Conservation (phyloP, 2,113 vertebrate species). For the Neolamprologus variostigma region DNA sequence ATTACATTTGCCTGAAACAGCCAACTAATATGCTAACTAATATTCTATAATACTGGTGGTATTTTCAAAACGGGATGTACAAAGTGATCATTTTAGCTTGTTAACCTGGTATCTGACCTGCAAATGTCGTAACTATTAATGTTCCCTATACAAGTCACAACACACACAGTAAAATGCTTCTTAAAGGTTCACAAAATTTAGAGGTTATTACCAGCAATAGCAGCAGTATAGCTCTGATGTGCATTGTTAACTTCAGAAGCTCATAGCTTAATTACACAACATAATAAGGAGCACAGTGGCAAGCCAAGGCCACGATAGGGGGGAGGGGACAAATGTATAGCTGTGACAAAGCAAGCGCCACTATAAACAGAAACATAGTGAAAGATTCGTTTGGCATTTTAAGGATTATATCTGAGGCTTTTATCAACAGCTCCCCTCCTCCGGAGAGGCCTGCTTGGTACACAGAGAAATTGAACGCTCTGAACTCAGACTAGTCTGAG, state of each 20-base stretch:
- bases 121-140: background rate
- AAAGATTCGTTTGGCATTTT: conserved; percentile 5
- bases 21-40: background rate
- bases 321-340: background rate
- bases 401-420: conserved; percentile 17
- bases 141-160: background rate
- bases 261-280: background rate
- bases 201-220: background rate
- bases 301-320: background rate
- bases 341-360: background rate
- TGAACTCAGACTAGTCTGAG: background rate
- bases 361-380: background rate
- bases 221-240: background rate
- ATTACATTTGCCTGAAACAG: background rate
- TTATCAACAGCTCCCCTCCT: background rate
- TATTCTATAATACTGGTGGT: background rate
- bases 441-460: background rate
- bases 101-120: background rate
- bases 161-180: background rate
- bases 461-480: background rate
- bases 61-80: background rate
- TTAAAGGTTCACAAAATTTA: background rate
- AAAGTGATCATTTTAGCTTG: background rate
- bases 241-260: background rate
- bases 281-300: conserved; percentile 8